Evolutionary conservation across 2,888 invertebrate species (phyloP).

Genomic region (Oscheius onirici): DNA sequence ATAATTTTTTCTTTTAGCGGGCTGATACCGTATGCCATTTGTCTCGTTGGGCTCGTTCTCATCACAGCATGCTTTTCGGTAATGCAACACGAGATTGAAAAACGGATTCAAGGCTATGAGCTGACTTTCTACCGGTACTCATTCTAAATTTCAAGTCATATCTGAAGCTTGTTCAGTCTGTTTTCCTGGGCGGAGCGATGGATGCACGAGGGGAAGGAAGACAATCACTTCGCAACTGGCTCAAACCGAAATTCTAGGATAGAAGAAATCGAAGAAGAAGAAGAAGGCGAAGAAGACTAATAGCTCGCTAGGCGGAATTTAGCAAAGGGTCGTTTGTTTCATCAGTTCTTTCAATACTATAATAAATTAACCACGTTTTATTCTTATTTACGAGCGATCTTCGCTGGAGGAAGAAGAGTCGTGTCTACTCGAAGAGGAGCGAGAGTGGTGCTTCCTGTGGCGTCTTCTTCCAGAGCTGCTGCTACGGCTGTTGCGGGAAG

Average conservation of each 20-base stretch:
- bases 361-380: slow-evolving; percentile 3
- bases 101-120: slow-evolving; percentile 56
- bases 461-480: no score
- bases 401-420: neutral
- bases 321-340: slow-evolving; percentile 13
- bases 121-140: slow-evolving; percentile 51
- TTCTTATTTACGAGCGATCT: neutral
- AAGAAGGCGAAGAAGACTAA: slow-evolving; percentile 19
- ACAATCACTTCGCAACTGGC: neutral
- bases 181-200: slow-evolving; percentile 22
- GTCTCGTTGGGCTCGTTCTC: slow-evolving; percentile 55
- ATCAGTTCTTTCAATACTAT: neutral
- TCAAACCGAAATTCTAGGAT: slow-evolving; percentile 22
- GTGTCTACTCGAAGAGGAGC: neutral
- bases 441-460: neutral
- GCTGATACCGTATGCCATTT: slow-evolving; percentile 53
- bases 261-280: slow-evolving; percentile 28
- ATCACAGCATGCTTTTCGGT: slow-evolving; percentile 55
- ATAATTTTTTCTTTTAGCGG: slow-evolving; percentile 42
- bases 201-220: slow-evolving; percentile 20
- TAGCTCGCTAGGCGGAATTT: neutral
- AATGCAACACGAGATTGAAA: slow-evolving; percentile 62
- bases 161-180: neutral
- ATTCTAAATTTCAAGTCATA: neutral
- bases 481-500: neutral